A percentile compares a stretch with the other conserved stretches of the same genome.
Conservation (phyloP, 1,140 invertebrate species). For the Phenacoccus solenopsis region DNA sequence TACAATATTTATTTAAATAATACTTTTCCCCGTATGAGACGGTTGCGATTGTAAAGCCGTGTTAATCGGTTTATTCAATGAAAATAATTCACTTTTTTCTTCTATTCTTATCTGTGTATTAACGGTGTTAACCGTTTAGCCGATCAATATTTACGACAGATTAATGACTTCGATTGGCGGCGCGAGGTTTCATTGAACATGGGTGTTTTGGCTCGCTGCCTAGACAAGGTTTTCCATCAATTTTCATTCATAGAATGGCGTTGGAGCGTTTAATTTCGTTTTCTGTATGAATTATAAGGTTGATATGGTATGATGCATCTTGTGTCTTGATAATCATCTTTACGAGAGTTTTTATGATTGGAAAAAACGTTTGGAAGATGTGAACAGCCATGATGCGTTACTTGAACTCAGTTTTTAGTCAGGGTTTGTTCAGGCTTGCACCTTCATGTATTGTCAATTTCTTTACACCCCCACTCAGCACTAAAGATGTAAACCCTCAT, state of each 20-base stretch:
- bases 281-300: no score
- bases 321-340: no score
- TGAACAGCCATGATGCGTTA: no score
- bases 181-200: neutral
- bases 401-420: no score
- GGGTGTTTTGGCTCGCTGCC: neutral
- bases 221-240: neutral
- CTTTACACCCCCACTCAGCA: no score
- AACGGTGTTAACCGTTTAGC: neutral
- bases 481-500: no score
- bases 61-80: neutral
- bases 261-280: neutral
- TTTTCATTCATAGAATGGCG: neutral
- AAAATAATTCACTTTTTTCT: neutral
- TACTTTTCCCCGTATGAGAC: neutral
- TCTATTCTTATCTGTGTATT: neutral
- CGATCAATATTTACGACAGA: neutral
- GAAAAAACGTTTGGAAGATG: no score
- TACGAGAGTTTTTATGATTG: no score
- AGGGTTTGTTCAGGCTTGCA: no score
- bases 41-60: neutral
- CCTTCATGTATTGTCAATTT: no score
- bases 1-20: constrained; percentile 4
- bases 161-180: neutral
- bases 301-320: no score